Conservation (phyloP, 1,140 invertebrate genomes). For the Saccostrea cuccullata region DNA sequence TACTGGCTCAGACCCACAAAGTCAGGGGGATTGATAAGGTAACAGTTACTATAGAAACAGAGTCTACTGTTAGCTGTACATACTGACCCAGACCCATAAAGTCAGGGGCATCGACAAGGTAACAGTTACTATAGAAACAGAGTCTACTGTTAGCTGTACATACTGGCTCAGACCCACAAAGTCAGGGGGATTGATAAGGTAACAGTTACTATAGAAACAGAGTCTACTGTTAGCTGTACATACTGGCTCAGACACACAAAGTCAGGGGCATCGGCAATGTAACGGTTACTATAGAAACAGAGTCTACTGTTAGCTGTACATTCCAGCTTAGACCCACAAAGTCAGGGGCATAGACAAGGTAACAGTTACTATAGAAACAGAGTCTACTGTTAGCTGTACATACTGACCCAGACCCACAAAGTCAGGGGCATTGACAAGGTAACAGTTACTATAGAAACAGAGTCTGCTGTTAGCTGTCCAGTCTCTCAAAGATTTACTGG, state of each 20-base stretch:
- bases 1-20: constrained; percentile 66
- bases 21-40: constrained; percentile 63
- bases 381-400: not conserved
- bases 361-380: not conserved
- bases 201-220: not conserved
- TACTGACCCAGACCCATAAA: not conserved
- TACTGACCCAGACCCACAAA: not conserved
- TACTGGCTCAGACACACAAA: constrained; percentile 1
- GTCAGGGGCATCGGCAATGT: not conserved
- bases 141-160: no score
- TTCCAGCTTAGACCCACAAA: not conserved
- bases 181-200: constrained; percentile 12
- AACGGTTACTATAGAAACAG: not conserved
- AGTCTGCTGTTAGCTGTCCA: not conserved
- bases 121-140: not conserved
- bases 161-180: not conserved
- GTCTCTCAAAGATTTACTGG: no score
- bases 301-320: no score
- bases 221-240: no score
- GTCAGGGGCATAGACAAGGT: constrained; percentile 11
- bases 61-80: no score
- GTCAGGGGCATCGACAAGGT: constrained; percentile 1
- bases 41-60: not conserved
- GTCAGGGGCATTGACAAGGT: constrained; percentile 14
- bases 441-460: not conserved